phyloP scores from a whole-genome alignment of 2,888 invertebrate species.

The Drosophila dives region DNA sequence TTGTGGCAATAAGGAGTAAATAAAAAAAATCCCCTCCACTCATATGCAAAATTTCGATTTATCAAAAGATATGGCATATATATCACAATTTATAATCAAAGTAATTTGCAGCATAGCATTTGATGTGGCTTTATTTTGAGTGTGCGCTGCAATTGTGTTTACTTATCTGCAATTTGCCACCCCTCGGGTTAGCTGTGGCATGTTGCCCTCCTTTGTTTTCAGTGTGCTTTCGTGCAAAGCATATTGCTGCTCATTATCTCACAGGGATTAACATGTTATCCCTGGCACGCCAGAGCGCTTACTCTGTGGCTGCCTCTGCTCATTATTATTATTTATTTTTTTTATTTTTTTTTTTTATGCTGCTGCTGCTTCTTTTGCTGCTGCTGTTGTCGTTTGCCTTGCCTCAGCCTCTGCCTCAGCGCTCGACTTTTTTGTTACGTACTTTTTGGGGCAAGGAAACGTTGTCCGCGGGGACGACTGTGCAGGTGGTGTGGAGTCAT shows the following conservation, averaged over 20 bases:
- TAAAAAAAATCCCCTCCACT: too few relatives aligned
- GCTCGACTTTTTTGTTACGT: too few relatives aligned
- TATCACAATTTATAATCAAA: not conserved
- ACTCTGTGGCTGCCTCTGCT: constrained; percentile 20
- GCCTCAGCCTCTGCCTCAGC: too few relatives aligned
- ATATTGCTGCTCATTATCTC: constrained; percentile 75
- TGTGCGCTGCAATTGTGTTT: constrained; percentile 16
- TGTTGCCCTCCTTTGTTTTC: not conserved
- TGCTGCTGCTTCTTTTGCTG: constrained; percentile 2
- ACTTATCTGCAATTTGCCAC: constrained; percentile 47
- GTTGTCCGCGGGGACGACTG: not conserved
- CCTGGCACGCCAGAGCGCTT: constrained; percentile 66
- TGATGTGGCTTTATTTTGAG: not conserved
- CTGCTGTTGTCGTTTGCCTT: not conserved
- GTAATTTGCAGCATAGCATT: not conserved
- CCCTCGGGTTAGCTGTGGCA: constrained; percentile 4
- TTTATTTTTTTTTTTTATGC: constrained; percentile 10
- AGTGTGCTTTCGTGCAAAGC: constrained; percentile 44
- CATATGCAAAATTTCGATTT: not conserved
- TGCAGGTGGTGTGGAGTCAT: not conserved
- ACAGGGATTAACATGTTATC: constrained; percentile 77
- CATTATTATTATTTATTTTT: constrained; percentile 28
- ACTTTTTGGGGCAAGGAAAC: too few relatives aligned
- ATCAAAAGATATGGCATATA: not conserved
- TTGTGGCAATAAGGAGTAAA: too few relatives aligned